phyloP scores from a whole-genome alignment of 1,140 invertebrate species.

The Nilaparvata lugens region DNA sequence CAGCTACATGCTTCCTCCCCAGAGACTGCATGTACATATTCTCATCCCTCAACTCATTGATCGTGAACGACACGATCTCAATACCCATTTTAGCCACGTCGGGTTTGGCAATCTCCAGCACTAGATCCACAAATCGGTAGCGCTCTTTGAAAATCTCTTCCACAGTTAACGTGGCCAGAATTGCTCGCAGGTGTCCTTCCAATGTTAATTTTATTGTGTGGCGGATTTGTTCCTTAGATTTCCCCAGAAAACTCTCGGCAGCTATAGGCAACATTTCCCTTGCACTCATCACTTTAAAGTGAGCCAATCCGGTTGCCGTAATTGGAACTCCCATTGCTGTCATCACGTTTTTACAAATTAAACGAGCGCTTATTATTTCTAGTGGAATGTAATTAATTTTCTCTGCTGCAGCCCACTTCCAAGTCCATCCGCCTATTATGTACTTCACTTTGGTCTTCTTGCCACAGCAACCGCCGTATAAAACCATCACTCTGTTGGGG shows the following conservation, averaged over 20 bases:
- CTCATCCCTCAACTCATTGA: background rate
- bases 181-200: background rate
- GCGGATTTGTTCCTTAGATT: background rate
- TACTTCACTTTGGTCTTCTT: too few relatives aligned
- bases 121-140: background rate
- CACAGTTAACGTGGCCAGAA: background rate
- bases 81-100: slow-evolving; percentile 1
- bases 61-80: background rate
- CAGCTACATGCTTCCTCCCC: background rate
- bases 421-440: background rate
- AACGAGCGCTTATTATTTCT: background rate
- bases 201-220: background rate
- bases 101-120: background rate
- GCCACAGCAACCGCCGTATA: too few relatives aligned
- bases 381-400: background rate
- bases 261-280: background rate
- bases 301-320: background rate
- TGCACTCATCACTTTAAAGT: background rate
- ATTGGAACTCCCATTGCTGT: background rate
- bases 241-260: background rate
- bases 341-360: background rate
- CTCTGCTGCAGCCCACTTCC: background rate
- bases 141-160: background rate
- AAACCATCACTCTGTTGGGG: too few relatives aligned
- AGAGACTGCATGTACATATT: background rate